Evolutionary conservation across 1,140 invertebrate genomes (phyloP).

Genomic region (Hermetia illucens): DNA sequence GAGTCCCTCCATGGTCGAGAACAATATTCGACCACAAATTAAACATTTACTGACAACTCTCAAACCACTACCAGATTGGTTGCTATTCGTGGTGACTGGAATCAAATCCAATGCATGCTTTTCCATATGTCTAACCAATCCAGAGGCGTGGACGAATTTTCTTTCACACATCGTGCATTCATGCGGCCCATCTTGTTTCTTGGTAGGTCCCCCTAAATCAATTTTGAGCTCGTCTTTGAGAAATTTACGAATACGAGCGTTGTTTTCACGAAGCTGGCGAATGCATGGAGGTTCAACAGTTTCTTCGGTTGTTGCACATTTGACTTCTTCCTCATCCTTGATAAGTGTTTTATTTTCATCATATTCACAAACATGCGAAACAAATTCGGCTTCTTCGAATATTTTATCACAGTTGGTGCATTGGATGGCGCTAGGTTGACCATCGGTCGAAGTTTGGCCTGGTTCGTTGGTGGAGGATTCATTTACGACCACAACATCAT

Average conservation of each 20-base stretch:
- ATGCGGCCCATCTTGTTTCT: constrained; percentile 15
- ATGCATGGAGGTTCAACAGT: constrained; percentile 8
- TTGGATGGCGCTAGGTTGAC: constrained; percentile 6
- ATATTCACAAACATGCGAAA: constrained; percentile 14
- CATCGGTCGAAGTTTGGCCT: neutral
- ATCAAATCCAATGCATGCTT: constrained; percentile 24
- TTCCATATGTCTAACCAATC: constrained; percentile 26
- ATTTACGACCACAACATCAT: neutral
- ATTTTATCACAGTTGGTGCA: constrained; percentile 15
- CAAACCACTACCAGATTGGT: constrained; percentile 8
- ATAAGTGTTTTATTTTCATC: constrained; percentile 8
- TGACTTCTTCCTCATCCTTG: neutral
- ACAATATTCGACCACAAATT: constrained; percentile 20
- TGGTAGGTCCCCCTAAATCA: constrained; percentile 9
- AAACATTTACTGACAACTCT: constrained; percentile 16
- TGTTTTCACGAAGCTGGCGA: constrained; percentile 17
- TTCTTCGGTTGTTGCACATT: neutral
- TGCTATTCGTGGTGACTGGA: constrained; percentile 8
- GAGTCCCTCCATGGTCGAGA: constrained; percentile 11
- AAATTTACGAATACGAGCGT: constrained; percentile 19
- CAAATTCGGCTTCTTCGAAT: constrained; percentile 11
- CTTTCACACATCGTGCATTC: constrained; percentile 27
- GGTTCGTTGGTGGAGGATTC: no score
- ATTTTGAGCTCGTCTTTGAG: constrained; percentile 24
- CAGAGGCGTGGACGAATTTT: constrained; percentile 26